Conservation (phyloP, 2,797 vertebrate species). For the Enteromius thamalakanensis region DNA sequence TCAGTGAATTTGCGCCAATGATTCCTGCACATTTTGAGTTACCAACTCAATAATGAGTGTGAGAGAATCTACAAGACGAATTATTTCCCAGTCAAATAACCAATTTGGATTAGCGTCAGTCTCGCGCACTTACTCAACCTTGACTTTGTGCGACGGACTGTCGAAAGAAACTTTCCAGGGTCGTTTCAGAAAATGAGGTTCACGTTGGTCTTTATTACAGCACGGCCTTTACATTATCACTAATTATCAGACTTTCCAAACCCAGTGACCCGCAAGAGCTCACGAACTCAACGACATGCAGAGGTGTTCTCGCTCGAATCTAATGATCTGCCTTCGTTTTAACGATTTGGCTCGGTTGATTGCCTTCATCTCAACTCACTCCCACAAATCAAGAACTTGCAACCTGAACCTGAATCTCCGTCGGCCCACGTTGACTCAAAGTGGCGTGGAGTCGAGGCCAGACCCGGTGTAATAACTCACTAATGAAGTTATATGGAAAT, state of each 20-base stretch:
- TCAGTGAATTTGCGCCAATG: slow-evolving; percentile 55
- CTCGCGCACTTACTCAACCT: slow-evolving; percentile 53
- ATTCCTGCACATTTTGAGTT: slow-evolving; percentile 58
- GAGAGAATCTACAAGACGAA: slow-evolving; percentile 63
- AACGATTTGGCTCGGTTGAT: slow-evolving; percentile 54
- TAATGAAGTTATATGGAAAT: slow-evolving; percentile 69
- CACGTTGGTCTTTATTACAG: slow-evolving; percentile 50
- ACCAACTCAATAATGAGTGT: slow-evolving; percentile 64
- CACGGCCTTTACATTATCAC: slow-evolving; percentile 49
- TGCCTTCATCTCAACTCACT: slow-evolving; percentile 41
- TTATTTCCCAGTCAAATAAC: slow-evolving; percentile 69
- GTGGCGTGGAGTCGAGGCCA: slow-evolving; percentile 48
- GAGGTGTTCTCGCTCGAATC: slow-evolving; percentile 14
- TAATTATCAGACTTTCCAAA: slow-evolving; percentile 57
- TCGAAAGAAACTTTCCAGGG: slow-evolving; percentile 39
- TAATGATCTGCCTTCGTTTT: slow-evolving; percentile 48
- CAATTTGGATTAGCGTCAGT: slow-evolving; percentile 73
- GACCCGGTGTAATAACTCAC: slow-evolving; percentile 65
- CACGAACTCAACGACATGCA: slow-evolving; percentile 12
- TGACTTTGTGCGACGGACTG: slow-evolving; percentile 43
- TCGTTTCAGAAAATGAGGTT: slow-evolving; percentile 45
- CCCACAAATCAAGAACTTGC: neutral
- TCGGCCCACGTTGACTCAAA: slow-evolving; percentile 12
- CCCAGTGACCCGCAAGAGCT: slow-evolving; percentile 51
- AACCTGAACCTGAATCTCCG: slow-evolving; percentile 31